phyloP scores from a whole-genome alignment of 2,888 invertebrate species.

The Amphimallon solstitiale region DNA sequence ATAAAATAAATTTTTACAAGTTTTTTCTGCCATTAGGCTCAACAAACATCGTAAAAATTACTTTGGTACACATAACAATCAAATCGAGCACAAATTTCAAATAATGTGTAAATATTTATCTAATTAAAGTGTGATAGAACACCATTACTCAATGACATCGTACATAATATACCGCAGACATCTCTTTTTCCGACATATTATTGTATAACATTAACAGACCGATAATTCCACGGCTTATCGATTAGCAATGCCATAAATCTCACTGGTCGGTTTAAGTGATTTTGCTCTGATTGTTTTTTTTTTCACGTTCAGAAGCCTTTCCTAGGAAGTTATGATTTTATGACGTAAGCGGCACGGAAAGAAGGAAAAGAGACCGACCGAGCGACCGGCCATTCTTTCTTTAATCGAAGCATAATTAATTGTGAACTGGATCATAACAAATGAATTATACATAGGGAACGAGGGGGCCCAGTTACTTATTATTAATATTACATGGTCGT shows the following conservation, averaged over 20 bases:
- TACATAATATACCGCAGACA: too few species aligned
- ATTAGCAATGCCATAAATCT: conserved; percentile 19
- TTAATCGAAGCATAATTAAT: conserved; percentile 21
- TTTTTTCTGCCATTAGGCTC: too few species aligned
- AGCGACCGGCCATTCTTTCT: not conserved
- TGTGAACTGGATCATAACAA: conserved; percentile 29
- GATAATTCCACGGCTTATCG: conserved; percentile 16
- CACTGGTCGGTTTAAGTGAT: conserved; percentile 20
- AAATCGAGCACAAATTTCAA: too few species aligned
- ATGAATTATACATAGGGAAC: conserved; percentile 25
- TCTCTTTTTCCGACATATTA: not conserved
- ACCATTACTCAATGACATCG: too few species aligned
- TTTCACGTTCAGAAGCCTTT: not conserved
- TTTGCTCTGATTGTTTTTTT: conserved; percentile 12
- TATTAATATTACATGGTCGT: conserved; percentile 7
- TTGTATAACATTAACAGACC: conserved; percentile 4
- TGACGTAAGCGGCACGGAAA: not conserved
- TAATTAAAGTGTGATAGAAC: too few species aligned
- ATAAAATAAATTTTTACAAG: too few species aligned
- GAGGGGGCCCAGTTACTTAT: conserved; percentile 3
- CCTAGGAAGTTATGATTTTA: not conserved
- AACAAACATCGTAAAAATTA: too few species aligned
- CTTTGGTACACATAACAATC: too few species aligned
- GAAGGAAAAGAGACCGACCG: not conserved
- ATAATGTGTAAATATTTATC: too few species aligned